Conservation (phyloP, 2,113 vertebrate genomes). For the Microtus richardsoni region DNA sequence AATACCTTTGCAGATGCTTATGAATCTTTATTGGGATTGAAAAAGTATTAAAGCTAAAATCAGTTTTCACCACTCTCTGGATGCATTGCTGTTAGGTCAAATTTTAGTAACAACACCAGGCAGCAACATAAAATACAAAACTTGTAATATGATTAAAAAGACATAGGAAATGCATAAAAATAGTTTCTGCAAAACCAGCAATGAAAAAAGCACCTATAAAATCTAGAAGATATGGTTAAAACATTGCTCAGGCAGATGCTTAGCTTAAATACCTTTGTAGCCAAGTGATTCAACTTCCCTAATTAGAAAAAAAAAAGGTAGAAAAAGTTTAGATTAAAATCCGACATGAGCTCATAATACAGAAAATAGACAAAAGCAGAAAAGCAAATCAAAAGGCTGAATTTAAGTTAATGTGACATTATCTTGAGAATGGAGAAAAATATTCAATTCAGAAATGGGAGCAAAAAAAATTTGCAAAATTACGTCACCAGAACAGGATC, state of each 20-base stretch:
- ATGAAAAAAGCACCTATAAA: neutral
- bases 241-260: neutral
- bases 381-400: neutral
- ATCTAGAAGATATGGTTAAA: neutral
- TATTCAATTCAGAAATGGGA: slow-evolving; percentile 12
- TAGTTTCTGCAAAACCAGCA: neutral
- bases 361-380: neutral
- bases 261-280: neutral
- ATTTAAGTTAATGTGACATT: neutral
- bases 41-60: neutral
- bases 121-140: neutral
- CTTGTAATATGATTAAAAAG: neutral
- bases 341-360: neutral
- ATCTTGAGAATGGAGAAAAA: neutral
- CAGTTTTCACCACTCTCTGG: neutral
- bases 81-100: neutral
- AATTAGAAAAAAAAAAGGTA: neutral
- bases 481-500: neutral
- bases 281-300: neutral
- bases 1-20: neutral
- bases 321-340: neutral
- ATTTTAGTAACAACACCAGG: neutral
- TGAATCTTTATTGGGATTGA: neutral
- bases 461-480: neutral
- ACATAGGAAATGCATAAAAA: neutral